Conservation (phyloP, 2,797 vertebrate species). For the Pangasius krempfi region DNA sequence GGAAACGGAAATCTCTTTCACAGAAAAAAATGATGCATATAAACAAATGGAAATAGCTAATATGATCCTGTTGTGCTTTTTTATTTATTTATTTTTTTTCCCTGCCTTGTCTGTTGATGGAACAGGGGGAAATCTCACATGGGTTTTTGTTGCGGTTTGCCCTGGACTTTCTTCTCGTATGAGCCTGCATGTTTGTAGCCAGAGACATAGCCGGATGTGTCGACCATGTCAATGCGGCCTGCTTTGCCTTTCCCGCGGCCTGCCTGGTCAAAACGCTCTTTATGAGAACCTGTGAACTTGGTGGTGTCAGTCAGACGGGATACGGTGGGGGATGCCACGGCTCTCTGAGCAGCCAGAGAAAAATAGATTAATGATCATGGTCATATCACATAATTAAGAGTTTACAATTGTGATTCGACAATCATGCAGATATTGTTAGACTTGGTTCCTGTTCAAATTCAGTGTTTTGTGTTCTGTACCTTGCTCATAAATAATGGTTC, state of each 20-base stretch:
- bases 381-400: neutral
- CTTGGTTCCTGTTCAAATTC: neutral
- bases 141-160: slow-evolving; percentile 70
- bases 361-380: neutral
- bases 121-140: slow-evolving; percentile 64
- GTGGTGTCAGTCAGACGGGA: slow-evolving; percentile 90
- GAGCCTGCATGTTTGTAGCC: slow-evolving; percentile 94
- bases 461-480: neutral
- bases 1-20: slow-evolving; percentile 66
- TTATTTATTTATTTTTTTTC: slow-evolving; percentile 56
- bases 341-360: slow-evolving; percentile 75
- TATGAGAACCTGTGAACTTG: slow-evolving; percentile 96
- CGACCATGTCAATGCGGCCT: slow-evolving; percentile 89
- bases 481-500: neutral
- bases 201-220: slow-evolving; percentile 90
- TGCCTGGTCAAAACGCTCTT: slow-evolving; percentile 89
- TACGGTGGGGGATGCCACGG: slow-evolving; percentile 82
- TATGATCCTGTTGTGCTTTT: slow-evolving; percentile 74
- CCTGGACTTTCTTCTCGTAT: slow-evolving; percentile 90
- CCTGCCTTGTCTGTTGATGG: slow-evolving; percentile 10
- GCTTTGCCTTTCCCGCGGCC: slow-evolving; percentile 93
- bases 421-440: neutral
- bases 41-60: slow-evolving; percentile 68
- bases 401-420: neutral
- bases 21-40: slow-evolving; percentile 35